Percentiles rank a stretch among this genome's conserved stretches.
Conservation (phyloP, 2,888 invertebrate genomes). For the Nyleta sp. region DNA sequence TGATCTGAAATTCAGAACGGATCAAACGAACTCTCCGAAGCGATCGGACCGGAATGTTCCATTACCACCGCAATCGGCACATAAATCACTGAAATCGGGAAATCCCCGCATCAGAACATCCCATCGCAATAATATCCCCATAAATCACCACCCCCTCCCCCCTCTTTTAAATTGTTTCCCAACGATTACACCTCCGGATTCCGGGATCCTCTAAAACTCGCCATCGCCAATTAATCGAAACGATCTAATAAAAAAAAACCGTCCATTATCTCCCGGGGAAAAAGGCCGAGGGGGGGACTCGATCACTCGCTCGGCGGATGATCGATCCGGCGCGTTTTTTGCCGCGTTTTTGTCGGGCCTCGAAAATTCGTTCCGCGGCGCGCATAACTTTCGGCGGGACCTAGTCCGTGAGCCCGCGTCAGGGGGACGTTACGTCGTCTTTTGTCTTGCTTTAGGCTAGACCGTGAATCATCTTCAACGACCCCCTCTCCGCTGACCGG, state of each 20-base stretch:
- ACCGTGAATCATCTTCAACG: slow-evolving; percentile 79
- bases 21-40: no score
- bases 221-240: not conserved
- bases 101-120: no score
- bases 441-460: slow-evolving; percentile 68
- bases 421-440: slow-evolving; percentile 56
- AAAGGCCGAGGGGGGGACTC: not conserved
- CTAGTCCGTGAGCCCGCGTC: slow-evolving; percentile 44
- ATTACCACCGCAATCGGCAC: not conserved
- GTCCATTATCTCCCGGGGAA: slow-evolving; percentile 8
- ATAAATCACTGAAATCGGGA: not conserved
- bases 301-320: slow-evolving; percentile 6
- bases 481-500: slow-evolving; percentile 76
- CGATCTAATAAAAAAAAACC: not conserved
- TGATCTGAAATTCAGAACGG: no score
- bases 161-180: slow-evolving; percentile 8
- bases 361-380: slow-evolving; percentile 46
- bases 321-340: slow-evolving; percentile 31
- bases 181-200: slow-evolving; percentile 1
- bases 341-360: slow-evolving; percentile 36
- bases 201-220: not conserved
- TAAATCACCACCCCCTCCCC: not conserved
- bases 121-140: no score
- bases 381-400: slow-evolving; percentile 43
- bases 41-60: no score